phyloP scores from a whole-genome alignment of 2,888 invertebrate species.

The Tenthredo mesomela region DNA sequence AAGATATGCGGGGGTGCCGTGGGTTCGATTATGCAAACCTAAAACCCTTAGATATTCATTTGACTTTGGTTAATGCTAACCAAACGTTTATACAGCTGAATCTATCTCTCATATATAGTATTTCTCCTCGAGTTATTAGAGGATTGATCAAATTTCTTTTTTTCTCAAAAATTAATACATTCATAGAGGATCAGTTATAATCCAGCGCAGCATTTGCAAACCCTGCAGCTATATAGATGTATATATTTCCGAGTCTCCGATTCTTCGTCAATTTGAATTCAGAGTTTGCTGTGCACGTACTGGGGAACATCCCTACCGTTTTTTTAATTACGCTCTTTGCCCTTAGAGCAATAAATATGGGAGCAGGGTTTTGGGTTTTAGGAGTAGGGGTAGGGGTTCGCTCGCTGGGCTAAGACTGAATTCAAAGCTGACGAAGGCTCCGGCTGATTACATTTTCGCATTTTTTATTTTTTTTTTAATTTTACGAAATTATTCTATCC shows the following conservation, averaged over 20 bases:
- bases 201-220: neutral
- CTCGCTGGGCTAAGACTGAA: slow-evolving; percentile 2
- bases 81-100: slow-evolving; percentile 8
- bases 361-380: slow-evolving; percentile 32
- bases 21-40: slow-evolving; percentile 38
- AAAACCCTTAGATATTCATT: slow-evolving; percentile 29
- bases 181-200: neutral
- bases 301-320: slow-evolving; percentile 36
- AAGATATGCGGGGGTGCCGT: neutral
- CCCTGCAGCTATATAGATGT: neutral
- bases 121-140: neutral
- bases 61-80: slow-evolving; percentile 5
- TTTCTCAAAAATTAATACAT: neutral
- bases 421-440: slow-evolving; percentile 53
- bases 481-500: slow-evolving; percentile 64
- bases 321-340: slow-evolving; percentile 50
- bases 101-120: neutral
- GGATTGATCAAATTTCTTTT: neutral
- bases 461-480: slow-evolving; percentile 65
- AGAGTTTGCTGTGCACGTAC: slow-evolving; percentile 44
- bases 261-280: slow-evolving; percentile 40
- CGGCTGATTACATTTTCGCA: slow-evolving; percentile 66
- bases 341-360: slow-evolving; percentile 50
- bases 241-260: neutral
- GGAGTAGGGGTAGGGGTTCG: neutral